Evolutionary conservation across 2,888 invertebrate genomes (phyloP), one percentile per base, ranked within the genome.

Genomic region (Leucophenga montana): DNA sequence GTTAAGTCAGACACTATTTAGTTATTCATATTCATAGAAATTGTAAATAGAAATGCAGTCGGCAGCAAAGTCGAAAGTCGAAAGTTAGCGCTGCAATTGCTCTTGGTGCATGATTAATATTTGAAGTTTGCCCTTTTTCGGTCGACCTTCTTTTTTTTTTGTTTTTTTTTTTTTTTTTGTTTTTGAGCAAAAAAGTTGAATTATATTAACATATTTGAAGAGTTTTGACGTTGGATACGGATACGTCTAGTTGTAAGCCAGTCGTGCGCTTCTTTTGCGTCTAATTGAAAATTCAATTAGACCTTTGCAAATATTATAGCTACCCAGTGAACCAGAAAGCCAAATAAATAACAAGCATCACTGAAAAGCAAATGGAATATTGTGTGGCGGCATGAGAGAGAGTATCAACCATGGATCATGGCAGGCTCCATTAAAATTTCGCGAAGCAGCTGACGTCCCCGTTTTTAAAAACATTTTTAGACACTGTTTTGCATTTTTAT

Each of bases 261-360:
- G 6, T 56, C 56, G 13, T 56, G 11, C 13, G 56, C 56, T 56
- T 22, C 56, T 18, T 11, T 22, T 8, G 22, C 18, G 16, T 6
- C 78, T 82, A 82, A 82, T 81, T 82, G 81, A 82, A 82, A 82
- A 82, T 82, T 82, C 81, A 82, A 82, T 82, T 82, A 82, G 82
- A 82, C 78, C 83, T 82, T 83, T 76, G 79, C 81, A 82, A 82
- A 81, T 81, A 81, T 82, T 82, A 80, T 80, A 70, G 74, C 65
- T 75, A 69, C 61, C 22, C 62, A 64, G 33, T 64, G 46, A 48
- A 64, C 20, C 69, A 67, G 70, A 59, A 57, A 57, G 62, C 16
- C 22, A 53, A 61, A 68, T 68, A 61, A 66, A 66, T 44, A 56
- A 22, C 13, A 66, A 22, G 56, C 44, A 14, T 18, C 16, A 44